phyloP scores from a whole-genome alignment of 2,797 vertebrate species.

The Prionace glauca region DNA sequence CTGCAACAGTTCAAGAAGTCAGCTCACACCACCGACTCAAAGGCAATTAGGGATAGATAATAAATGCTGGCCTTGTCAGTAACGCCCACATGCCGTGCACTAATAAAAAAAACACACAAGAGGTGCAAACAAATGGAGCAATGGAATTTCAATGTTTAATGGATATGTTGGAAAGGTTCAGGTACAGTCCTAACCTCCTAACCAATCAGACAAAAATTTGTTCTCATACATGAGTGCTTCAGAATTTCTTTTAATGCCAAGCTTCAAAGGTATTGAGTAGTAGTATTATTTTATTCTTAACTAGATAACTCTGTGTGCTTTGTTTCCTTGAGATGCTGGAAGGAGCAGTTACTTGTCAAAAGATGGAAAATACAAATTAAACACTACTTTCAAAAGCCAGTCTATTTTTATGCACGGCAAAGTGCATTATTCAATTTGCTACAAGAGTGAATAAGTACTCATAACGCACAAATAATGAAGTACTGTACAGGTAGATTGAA shows the following conservation, averaged over 20 bases:
- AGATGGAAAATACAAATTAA: neutral
- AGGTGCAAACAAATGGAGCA: neutral
- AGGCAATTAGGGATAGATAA: no score
- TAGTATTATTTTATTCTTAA: neutral
- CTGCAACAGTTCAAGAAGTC: no score
- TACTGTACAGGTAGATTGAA: neutral
- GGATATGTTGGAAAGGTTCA: neutral
- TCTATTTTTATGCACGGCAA: neutral
- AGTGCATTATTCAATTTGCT: neutral
- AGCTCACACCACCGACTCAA: no score
- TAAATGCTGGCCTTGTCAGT: no score
- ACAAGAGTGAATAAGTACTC: neutral
- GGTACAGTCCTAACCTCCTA: neutral
- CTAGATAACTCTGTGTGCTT: neutral
- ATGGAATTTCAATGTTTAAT: neutral
- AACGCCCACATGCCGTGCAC: no score
- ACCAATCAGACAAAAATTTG: neutral
- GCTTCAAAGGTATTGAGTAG: neutral
- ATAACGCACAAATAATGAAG: neutral
- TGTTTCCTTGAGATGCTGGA: neutral
- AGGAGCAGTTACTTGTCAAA: neutral
- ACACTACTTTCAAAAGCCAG: neutral
- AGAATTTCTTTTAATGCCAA: neutral
- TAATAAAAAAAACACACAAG: neutral
- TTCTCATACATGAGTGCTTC: neutral